A percentile compares a stretch with the other conserved stretches of the same genome.
These are phyloP conservation scores for Takifugu rubripes DNA, from an alignment of 2,797 vertebrate species.

Conservation along the genomic window DNA sequence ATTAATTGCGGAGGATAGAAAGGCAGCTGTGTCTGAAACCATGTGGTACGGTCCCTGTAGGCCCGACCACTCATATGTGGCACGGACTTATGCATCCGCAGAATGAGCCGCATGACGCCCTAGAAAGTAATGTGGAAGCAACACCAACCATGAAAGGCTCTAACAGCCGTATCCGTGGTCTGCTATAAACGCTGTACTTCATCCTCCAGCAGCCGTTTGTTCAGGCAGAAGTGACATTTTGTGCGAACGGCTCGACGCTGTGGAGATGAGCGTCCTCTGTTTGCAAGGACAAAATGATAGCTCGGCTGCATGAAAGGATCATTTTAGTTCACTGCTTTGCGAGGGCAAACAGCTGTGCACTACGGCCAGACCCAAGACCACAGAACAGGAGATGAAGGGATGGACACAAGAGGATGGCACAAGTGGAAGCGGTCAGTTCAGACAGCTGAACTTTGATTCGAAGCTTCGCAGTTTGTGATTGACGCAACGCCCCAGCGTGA, in stretches of 20 bases:
- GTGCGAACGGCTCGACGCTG: slow-evolving; percentile 12
- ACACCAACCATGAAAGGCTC: slow-evolving; percentile 32
- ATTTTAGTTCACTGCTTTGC: slow-evolving; percentile 21
- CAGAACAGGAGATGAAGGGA: not conserved
- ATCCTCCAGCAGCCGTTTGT: not conserved
- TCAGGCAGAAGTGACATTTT: slow-evolving; percentile 30
- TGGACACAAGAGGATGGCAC: no score
- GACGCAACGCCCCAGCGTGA: no score
- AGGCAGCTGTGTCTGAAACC: slow-evolving; percentile 54
- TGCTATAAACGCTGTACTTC: slow-evolving; percentile 18
- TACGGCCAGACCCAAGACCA: not conserved
- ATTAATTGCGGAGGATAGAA: slow-evolving; percentile 68
- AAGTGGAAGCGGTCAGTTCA: no score
- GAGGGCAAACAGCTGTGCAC: slow-evolving; percentile 13
- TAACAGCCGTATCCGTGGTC: slow-evolving; percentile 14
- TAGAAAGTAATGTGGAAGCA: not conserved
- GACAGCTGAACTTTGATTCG: no score
- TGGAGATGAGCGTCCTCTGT: slow-evolving; percentile 2
- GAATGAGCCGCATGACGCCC: not conserved
- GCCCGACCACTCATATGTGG: not conserved
- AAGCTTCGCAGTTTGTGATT: no score
- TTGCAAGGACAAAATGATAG: slow-evolving; percentile 16
- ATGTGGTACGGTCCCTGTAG: slow-evolving; percentile 36
- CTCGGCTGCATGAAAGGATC: slow-evolving; percentile 25
- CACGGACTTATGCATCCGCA: slow-evolving; percentile 2